These are phyloP conservation scores for Australoheros facetus DNA, from an alignment of 2,797 vertebrate species.

Conservation along the genomic window DNA sequence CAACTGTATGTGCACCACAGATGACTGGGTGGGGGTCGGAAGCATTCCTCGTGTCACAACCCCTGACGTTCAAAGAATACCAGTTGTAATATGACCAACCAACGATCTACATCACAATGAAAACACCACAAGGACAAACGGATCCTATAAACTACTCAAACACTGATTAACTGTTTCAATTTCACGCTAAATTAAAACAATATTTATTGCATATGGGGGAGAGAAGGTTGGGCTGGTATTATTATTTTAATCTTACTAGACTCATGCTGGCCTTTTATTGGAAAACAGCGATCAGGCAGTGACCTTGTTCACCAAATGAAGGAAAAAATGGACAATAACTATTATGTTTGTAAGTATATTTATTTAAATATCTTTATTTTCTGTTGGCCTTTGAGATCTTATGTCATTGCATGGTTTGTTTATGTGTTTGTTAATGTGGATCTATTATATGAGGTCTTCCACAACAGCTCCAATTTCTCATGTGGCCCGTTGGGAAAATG, in stretches of 20 bases:
- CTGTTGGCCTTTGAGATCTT: background rate
- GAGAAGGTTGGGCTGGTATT: background rate
- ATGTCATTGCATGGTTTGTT: background rate
- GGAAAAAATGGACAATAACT: background rate
- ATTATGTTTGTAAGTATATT: background rate
- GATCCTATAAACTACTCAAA: background rate
- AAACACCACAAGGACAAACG: background rate
- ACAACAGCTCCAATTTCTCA: too few relatives aligned
- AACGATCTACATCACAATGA: background rate
- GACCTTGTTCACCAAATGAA: background rate
- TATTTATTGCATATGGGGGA: background rate
- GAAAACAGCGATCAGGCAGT: background rate
- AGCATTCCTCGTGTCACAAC: slow-evolving; percentile 47
- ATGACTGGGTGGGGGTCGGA: slow-evolving; percentile 11
- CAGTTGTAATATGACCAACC: slow-evolving; percentile 37
- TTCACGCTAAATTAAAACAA: background rate
- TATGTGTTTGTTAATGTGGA: too few relatives aligned
- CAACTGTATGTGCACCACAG: slow-evolving; percentile 18
- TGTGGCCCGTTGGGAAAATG: too few relatives aligned
- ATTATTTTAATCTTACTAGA: background rate
- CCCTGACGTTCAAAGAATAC: slow-evolving; percentile 23
- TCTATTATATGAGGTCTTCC: background rate
- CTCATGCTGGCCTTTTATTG: background rate
- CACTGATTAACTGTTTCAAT: background rate
- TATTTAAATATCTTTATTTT: background rate